Base-by-base conservation (phyloP, 2,888 invertebrate species). In the Stegophylla sp. region DNA sequence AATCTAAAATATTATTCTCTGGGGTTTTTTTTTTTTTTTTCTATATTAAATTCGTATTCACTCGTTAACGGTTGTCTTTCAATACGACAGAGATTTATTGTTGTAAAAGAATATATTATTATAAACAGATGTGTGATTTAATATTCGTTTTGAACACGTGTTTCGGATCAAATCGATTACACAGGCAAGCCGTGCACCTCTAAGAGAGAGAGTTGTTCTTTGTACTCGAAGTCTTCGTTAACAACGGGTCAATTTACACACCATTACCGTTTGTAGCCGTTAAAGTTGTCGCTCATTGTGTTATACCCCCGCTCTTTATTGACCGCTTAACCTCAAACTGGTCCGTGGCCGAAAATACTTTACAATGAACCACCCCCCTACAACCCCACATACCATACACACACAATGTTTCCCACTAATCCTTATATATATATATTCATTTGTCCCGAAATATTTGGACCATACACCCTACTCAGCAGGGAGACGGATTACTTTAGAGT, bases 281-380 rank as follows among this genome's bases (percentile, higher is more conserved):
- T 43, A 56, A 77, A 28, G 45, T 43, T 45, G 43, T 56, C 28
- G 10, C 13, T 67, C 34, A 45, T 59, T 43, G 56, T 69, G 56
- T 53, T 45, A 77, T n/a, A n/a, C n/a, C n/a, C n/a, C n/a, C 34
- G 43, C n/a, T 51, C 12, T 77, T 53, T 56, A 69, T 59, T 56
- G 56, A 59, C 77, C 67, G 64, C 28, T 71, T 53, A 66, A 69
- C 26, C 45, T 28, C 28, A 69, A 56, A 67, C n/a, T 56, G 43
- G n/a, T 73, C 26, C 43, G 23, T 1, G 13, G 1, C 23, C n/a
- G 17, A 43, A 69, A 56, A 69, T 64, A 28, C 69, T 66, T 77
- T 34, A 43, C 56, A 77, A 69, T 69, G 45, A 51, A 56, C 34
- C 41, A 15, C 26, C 51, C 15, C 51, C 17, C 23, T 41, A 20